A percentile compares a stretch with the other conserved stretches of the same genome.
Conservation (phyloP, 2,888 invertebrate species). For the Automeris io region DNA sequence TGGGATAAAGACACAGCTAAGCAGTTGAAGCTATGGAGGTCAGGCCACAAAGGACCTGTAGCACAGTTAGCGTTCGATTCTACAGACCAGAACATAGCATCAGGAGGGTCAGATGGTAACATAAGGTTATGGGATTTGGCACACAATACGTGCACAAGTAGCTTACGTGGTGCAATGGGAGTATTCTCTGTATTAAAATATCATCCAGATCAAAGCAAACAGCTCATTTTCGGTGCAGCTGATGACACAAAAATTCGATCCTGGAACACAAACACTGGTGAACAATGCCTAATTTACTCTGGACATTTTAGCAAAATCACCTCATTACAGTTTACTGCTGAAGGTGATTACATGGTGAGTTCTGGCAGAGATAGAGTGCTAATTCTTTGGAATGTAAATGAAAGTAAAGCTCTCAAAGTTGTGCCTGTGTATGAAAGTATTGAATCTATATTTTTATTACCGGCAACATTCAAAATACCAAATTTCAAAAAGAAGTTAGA, state of each 20-base stretch:
- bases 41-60: conserved; percentile 91
- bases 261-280: conserved; percentile 84
- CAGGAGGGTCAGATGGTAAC: conserved; percentile 90
- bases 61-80: conserved; percentile 81
- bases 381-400: conserved; percentile 87
- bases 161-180: conserved; percentile 87
- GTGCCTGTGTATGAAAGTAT: conserved; percentile 91
- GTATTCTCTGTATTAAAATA: conserved; percentile 85
- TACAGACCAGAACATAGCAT: conserved; percentile 82
- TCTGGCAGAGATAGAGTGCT: conserved; percentile 92
- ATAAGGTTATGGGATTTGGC: conserved; percentile 90
- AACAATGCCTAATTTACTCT: conserved; percentile 75
- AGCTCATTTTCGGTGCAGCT: conserved; percentile 86
- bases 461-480: conserved; percentile 76
- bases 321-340: conserved; percentile 81
- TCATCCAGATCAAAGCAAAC: conserved; percentile 77
- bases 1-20: conserved; percentile 80
- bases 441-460: conserved; percentile 81
- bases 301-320: conserved; percentile 95
- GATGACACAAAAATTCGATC: conserved; percentile 89
- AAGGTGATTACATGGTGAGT: conserved; percentile 81
- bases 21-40: conserved; percentile 85
- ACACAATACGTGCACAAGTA: conserved; percentile 87
- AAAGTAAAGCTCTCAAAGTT: conserved; percentile 80
- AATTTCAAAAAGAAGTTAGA: conserved; percentile 68